Base-by-base conservation (phyloP, 2,888 invertebrate genomes). In the Mesoligia furuncula region DNA sequence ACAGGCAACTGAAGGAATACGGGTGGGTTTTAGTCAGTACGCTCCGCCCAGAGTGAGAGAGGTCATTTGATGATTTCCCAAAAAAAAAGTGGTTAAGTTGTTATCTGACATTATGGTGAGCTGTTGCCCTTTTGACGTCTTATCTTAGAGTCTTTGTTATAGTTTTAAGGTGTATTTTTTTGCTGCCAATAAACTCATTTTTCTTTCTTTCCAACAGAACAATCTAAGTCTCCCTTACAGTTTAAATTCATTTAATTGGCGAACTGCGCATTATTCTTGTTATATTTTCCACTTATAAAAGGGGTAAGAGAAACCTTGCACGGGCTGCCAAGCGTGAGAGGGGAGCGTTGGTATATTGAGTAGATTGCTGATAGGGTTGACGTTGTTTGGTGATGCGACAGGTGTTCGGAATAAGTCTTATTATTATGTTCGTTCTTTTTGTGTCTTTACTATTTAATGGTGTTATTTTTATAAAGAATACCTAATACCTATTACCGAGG, bases 301-400 rank as follows among this genome's bases (percentile, higher is more conserved):
- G 76, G 84, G 84, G 81, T 81, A 59, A 65, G 48, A 73, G 76
- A 67, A 68, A 80, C 76, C 69, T 77, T 70, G 74, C 48, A 77
- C 70, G 69, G 51, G 48, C 72, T 84, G 70, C 70, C 66, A 73
- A 81, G 77, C 81, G 36, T 66, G 61, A 73, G 69, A 81, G 70
- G 85, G 85, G 80, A 75, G 80, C n/a, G 59, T 42, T 73, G 74
- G 74, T 83, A 74, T 83, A 73, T 84, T 75, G 84, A 81, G 67
- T 84, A 81, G 77, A 81, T 81, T 75, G 66, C 73, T 77, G 77
- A 84, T 84, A 84, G 84, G 84, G 81, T 75, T 73, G 73, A 68
- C 73, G 64, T 67, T 77, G 70, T 77, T 75, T 73, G 69, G 48
- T 65, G 68, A 69, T 48, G 76, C 71, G 76, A 64, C 84, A 83